Conservation (phyloP, 2,888 invertebrate genomes). For the Caenorhabditis wallacei region DNA sequence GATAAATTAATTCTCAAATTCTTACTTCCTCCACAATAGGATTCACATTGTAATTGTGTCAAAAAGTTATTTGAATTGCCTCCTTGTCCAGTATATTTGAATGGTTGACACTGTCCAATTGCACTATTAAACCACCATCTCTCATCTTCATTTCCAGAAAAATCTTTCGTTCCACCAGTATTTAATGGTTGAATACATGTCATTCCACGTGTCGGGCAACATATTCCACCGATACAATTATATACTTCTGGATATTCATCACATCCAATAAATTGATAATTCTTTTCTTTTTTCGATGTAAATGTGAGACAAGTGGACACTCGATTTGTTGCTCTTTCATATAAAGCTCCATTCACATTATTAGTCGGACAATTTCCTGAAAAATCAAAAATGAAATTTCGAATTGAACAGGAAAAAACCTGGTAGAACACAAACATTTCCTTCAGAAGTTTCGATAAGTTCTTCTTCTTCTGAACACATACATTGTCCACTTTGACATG, state of each 20-base stretch:
- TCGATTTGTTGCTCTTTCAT: constrained; percentile 75
- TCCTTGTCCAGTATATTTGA: constrained; percentile 74
- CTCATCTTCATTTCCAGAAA: constrained; percentile 20
- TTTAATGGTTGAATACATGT: constrained; percentile 74
- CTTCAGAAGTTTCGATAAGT: constrained; percentile 76
- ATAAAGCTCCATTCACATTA: constrained; percentile 73
- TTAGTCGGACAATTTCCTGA: constrained; percentile 79
- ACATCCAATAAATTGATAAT: constrained; percentile 75
- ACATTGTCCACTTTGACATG: constrained; percentile 70
- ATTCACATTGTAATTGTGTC: constrained; percentile 74
- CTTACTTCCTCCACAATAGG: constrained; percentile 71
- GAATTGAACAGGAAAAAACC: constrained; percentile 42
- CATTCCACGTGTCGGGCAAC: constrained; percentile 79
- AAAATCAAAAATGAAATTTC: background rate
- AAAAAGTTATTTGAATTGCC: constrained; percentile 81
- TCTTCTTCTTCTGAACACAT: constrained; percentile 69
- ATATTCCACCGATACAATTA: constrained; percentile 79
- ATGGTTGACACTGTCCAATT: constrained; percentile 70
- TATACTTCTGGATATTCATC: constrained; percentile 80
- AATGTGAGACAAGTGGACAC: constrained; percentile 77
- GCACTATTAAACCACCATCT: constrained; percentile 77
- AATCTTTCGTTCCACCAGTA: constrained; percentile 55
- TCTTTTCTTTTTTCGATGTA: constrained; percentile 38
- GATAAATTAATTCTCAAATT: background rate
- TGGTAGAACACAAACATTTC: constrained; percentile 77